These are phyloP conservation scores for Spialia ferax DNA, from an alignment of 2,888 invertebrate genomes.

Conservation along the genomic window DNA sequence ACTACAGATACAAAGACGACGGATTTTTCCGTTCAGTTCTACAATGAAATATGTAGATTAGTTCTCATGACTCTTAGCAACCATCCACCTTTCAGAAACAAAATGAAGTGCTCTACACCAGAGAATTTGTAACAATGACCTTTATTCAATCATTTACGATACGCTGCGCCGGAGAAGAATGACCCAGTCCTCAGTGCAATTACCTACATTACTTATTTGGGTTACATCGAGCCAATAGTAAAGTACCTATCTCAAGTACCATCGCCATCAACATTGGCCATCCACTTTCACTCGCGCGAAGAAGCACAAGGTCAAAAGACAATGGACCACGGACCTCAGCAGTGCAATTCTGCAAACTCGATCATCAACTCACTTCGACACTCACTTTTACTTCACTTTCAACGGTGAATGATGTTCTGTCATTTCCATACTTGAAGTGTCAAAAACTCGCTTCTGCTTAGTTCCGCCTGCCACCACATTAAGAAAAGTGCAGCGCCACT, in stretches of 20 bases:
- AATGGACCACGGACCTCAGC: slow-evolving; percentile 48
- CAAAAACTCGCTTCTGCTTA: no score
- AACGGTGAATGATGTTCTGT: no score
- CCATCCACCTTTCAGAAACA: not conserved
- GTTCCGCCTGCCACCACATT: no score
- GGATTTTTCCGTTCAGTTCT: no score
- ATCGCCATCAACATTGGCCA: slow-evolving; percentile 45
- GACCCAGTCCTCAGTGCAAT: not conserved
- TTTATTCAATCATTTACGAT: not conserved
- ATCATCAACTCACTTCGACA: no score
- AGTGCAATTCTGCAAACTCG: no score
- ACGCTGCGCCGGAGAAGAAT: not conserved
- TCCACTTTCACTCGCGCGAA: slow-evolving; percentile 58
- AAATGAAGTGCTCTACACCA: not conserved
- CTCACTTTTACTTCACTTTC: no score
- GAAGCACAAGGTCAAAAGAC: slow-evolving; percentile 54
- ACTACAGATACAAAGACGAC: no score
- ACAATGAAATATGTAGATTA: no score
- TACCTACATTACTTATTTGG: not conserved
- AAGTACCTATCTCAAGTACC: slow-evolving; percentile 24
- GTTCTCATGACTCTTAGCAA: no score
- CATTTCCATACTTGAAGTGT: no score
- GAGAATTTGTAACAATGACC: not conserved
- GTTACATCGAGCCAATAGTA: not conserved
- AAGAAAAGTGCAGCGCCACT: no score